Conservation (phyloP, 2,888 invertebrate genomes). For the Calliopum simillimum region DNA sequence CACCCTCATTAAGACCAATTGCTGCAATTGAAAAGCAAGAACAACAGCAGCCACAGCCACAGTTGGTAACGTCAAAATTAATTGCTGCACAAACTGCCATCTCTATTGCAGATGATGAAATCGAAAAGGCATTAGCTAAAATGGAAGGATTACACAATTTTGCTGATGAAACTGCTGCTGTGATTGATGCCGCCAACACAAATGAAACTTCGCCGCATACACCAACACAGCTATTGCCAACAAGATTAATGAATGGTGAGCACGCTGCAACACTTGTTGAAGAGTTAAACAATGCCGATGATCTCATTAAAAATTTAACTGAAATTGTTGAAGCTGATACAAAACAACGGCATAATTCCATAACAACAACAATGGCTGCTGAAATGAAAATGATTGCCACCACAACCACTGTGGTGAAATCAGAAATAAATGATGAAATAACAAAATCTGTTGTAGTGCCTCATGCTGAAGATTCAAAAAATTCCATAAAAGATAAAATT, state of each 20-base stretch:
- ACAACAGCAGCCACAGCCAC: not conserved
- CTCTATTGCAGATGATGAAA: conserved; percentile 62
- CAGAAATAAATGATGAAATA: conserved; percentile 11
- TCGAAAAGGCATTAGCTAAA: conserved; percentile 78
- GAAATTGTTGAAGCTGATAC: conserved; percentile 49
- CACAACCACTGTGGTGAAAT: conserved; percentile 33
- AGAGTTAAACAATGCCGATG: conserved; percentile 49
- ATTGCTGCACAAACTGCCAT: conserved; percentile 22
- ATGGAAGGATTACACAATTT: conserved; percentile 70
- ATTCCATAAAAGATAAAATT: not conserved
- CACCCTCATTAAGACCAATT: not conserved
- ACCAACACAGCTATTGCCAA: conserved; percentile 21
- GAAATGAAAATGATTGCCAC: conserved; percentile 31
- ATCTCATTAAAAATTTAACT: conserved; percentile 61
- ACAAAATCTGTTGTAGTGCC: too few relatives aligned
- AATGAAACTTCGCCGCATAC: conserved; percentile 4
- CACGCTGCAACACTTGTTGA: conserved; percentile 55
- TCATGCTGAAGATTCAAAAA: too few relatives aligned
- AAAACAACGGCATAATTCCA: conserved; percentile 40
- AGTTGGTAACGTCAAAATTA: not conserved
- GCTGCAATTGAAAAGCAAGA: not conserved
- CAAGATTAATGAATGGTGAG: conserved; percentile 62
- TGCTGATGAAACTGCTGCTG: conserved; percentile 61
- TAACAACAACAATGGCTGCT: conserved; percentile 20
- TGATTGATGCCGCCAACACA: conserved; percentile 52